A percentile compares a stretch with the other conserved stretches of the same genome.
Conservation (phyloP, 1,140 invertebrate species). For the Pectinophora gossypiella region DNA sequence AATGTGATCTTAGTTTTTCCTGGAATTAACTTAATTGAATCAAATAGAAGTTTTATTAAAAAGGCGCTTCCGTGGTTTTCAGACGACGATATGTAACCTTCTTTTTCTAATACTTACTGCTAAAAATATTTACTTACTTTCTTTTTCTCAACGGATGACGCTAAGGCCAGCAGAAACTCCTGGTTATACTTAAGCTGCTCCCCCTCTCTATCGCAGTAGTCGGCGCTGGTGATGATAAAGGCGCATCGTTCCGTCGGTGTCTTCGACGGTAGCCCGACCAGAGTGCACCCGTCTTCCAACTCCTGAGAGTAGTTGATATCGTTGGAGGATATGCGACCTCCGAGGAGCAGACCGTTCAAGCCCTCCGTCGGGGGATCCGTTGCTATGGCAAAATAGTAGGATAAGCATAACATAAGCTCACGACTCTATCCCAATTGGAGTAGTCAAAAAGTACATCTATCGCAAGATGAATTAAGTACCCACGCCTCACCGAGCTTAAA, state of each 20-base stretch:
- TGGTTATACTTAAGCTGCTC: conserved; percentile 63
- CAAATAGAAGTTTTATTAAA: no score
- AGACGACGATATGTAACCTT: no score
- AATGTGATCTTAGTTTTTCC: no score
- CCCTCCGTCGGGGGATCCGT: no score
- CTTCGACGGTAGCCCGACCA: conserved; percentile 36
- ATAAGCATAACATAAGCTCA: no score
- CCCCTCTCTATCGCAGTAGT: conserved; percentile 54
- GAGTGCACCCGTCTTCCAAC: conserved; percentile 47
- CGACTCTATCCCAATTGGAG: no score
- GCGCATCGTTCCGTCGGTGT: conserved; percentile 41
- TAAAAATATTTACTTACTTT: conserved; percentile 38
- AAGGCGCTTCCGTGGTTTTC: no score
- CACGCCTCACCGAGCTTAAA: no score
- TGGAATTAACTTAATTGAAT: no score
- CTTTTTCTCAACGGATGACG: conserved; percentile 41
- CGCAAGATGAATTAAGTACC: no score
- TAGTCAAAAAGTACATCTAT: no score
- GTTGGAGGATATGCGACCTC: conserved; percentile 54
- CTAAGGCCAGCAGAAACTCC: conserved; percentile 54
- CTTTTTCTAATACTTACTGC: background rate
- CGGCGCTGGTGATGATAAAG: conserved; percentile 55
- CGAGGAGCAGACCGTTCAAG: conserved; percentile 44
- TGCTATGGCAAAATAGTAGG: no score
- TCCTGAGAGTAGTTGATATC: conserved; percentile 59